phyloP scores from a whole-genome alignment of 2,888 invertebrate genomes.

The Coenonympha glycerion region DNA sequence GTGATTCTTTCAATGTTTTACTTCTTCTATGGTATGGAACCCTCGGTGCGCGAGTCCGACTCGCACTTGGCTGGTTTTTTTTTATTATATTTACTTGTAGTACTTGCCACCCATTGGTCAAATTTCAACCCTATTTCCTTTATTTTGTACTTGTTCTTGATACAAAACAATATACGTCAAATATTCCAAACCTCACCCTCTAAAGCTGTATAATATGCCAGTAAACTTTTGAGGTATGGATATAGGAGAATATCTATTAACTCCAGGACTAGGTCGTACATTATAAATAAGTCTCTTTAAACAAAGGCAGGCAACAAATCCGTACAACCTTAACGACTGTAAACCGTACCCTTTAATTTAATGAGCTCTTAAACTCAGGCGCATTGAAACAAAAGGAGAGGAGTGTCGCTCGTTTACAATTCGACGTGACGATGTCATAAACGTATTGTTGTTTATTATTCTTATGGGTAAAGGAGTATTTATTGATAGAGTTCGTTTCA shows the following conservation, averaged over 20 bases:
- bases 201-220: too few species aligned
- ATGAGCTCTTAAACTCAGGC: constrained; percentile 70
- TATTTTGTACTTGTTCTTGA: too few species aligned
- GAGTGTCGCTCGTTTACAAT: constrained; percentile 36
- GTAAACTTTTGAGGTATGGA: too few species aligned
- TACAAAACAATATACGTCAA: too few species aligned
- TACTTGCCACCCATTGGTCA: too few species aligned
- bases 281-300: constrained; percentile 29
- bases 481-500: neutral
- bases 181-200: too few species aligned
- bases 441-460: constrained; percentile 9
- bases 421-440: constrained; percentile 10
- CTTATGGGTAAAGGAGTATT: neutral
- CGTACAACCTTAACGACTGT: constrained; percentile 47
- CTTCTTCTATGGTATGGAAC: too few species aligned
- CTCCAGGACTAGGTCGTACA: constrained; percentile 12
- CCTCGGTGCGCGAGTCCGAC: too few species aligned
- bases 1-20: too few species aligned
- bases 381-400: constrained; percentile 57
- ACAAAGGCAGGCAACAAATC: constrained; percentile 33
- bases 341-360: constrained; percentile 63
- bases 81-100: too few species aligned
- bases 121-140: too few species aligned
- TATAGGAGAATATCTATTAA: neutral
- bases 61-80: too few species aligned